Base-by-base conservation (phyloP, 2,113 vertebrate genomes). In the Trochalopteron elliotii region DNA sequence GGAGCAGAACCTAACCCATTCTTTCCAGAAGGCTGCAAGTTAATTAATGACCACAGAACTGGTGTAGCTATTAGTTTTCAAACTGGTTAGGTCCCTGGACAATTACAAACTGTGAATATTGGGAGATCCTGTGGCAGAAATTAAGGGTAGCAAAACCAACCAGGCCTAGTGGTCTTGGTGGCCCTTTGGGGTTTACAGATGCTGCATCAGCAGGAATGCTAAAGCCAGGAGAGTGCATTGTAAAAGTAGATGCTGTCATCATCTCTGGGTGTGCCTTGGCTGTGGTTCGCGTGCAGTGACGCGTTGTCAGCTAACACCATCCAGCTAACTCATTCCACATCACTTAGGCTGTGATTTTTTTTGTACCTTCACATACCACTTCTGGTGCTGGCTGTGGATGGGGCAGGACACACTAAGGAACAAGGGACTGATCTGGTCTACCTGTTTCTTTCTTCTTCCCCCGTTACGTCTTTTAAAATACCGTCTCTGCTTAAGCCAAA, bases 171-270 rank as follows among this genome's bases (percentile, higher is more conserved):
- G 33, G 53, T 74, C 40, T 72, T 1, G 2, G 19, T 10, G 1
- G 4, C n/a, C 52, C 55, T 69, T 35, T 64, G 60, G 35, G 59
- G 31, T 52, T 42, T 59, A 27, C 30, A 33, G 65, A 13, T 53
- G 18, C 65, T 87, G 44, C 31, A 10, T n/a, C 47, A 55, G 35
- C 50, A 75, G 64, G 20, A 68, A 42, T 5, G 2, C n/a, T 83
- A 22, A 78, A 63, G 56, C 6, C 2, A 45, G 40, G 47, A 47
- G 61, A 82, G 56, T 78, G 44, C 74, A 27, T 82, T 89, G 91
- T 83, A 85, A 89, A 93, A 94, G 91, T 69, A 79, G 91, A 64
- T 6, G 9, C 65, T 95, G 56, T 76, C 61, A 42, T 79, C 82
- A 64, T 74, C 60, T 74, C 64, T 47, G 64, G 71, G 78, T 65